A percentile compares a stretch with the other conserved stretches of the same genome.
phyloP scores from a whole-genome alignment of 2,888 invertebrate species.

The Xanthorhoe designata region DNA sequence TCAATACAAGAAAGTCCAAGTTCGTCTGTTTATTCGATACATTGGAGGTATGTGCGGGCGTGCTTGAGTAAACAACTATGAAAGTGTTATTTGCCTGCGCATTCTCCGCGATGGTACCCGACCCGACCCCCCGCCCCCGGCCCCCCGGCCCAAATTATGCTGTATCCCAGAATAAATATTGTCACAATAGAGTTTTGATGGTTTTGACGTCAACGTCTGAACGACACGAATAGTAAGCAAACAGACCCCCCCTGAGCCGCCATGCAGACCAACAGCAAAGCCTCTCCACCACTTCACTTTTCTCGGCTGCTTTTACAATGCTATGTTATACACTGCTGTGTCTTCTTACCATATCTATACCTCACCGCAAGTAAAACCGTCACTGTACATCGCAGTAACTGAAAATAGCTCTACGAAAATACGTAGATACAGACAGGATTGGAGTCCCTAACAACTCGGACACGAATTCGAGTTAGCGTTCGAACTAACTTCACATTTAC shows the following conservation, averaged over 20 bases:
- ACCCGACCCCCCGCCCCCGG: slow-evolving; percentile 2
- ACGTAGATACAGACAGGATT: slow-evolving; percentile 50
- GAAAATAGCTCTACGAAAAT: slow-evolving; percentile 21
- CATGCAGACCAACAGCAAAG: slow-evolving; percentile 51
- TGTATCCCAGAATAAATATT: slow-evolving; percentile 53
- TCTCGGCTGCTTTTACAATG: not conserved
- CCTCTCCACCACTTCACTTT: slow-evolving; percentile 27
- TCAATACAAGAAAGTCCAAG: not conserved
- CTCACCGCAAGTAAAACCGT: not conserved
- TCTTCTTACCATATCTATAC: not conserved
- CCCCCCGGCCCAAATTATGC: slow-evolving; percentile 40
- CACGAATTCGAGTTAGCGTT: slow-evolving; percentile 67
- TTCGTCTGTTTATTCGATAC: slow-evolving; percentile 7
- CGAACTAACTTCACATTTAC: slow-evolving; percentile 46
- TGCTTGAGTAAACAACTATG: slow-evolving; percentile 16
- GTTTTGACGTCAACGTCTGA: slow-evolving; percentile 40
- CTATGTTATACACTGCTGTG: slow-evolving; percentile 18
- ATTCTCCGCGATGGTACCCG: not conserved
- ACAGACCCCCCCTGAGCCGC: slow-evolving; percentile 63
- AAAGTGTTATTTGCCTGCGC: slow-evolving; percentile 20
- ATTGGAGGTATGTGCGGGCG: slow-evolving; percentile 1
- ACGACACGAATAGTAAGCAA: slow-evolving; percentile 41
- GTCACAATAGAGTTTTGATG: slow-evolving; percentile 52
- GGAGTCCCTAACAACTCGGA: slow-evolving; percentile 65
- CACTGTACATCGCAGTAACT: slow-evolving; percentile 11